These are phyloP conservation scores for Neotragus pygmaeus DNA, from an alignment of 2,113 vertebrate species.

Conservation along the genomic window DNA sequence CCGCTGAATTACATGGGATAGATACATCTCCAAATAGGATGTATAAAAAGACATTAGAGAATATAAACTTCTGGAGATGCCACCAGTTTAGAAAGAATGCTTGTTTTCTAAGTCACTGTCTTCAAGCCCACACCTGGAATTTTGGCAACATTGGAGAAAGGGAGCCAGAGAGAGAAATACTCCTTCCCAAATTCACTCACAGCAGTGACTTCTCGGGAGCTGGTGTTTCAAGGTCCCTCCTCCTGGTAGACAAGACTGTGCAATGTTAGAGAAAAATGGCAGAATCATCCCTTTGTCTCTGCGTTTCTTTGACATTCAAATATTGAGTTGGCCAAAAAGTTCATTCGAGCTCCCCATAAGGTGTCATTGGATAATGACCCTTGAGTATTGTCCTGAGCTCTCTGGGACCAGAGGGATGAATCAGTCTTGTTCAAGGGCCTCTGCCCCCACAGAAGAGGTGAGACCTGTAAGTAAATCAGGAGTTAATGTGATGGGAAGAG, in stretches of 20 bases:
- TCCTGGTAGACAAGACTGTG: not conserved
- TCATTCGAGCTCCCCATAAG: not conserved
- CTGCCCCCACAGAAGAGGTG: not conserved
- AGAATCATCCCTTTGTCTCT: not conserved
- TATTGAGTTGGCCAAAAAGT: not conserved
- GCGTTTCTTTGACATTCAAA: not conserved
- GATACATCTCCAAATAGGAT: not conserved
- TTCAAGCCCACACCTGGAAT: not conserved
- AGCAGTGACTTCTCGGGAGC: not conserved
- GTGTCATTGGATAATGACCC: not conserved
- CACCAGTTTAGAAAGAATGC: not conserved
- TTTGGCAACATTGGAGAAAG: not conserved
- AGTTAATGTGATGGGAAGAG: not conserved
- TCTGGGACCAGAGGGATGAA: not conserved
- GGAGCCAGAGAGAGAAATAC: not conserved
- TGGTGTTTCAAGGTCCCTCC: not conserved
- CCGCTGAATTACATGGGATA: not conserved
- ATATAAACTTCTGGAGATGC: not conserved
- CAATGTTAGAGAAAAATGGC: not conserved
- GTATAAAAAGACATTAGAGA: not conserved
- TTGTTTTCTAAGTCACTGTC: not conserved
- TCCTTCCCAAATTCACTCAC: not conserved
- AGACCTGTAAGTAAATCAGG: not conserved
- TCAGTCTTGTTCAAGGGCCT: not conserved
- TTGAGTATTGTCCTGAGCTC: not conserved